A percentile compares a stretch with the other conserved stretches of the same genome.
Evolutionary conservation across 2,888 invertebrate species (phyloP).

Genomic region (Eupithecia pulchellata): DNA sequence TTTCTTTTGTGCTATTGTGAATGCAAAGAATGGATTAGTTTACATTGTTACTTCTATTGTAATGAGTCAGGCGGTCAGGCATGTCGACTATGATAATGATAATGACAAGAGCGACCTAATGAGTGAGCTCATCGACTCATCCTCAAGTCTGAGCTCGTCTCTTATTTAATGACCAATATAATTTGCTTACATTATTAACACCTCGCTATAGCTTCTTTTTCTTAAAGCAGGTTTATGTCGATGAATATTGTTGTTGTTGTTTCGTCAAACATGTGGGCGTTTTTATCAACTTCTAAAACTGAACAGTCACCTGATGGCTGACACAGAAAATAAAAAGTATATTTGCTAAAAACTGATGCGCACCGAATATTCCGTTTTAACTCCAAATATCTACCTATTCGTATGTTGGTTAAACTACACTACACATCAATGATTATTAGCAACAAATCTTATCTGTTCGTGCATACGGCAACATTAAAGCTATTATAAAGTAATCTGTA

Average conservation of each 20-base stretch:
- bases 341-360: slow-evolving; percentile 53
- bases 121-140: slow-evolving; percentile 70
- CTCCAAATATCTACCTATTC: slow-evolving; percentile 43
- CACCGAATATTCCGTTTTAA: slow-evolving; percentile 43
- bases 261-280: slow-evolving; percentile 55
- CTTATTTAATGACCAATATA: slow-evolving; percentile 50
- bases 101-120: slow-evolving; percentile 63
- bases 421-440: slow-evolving; percentile 9
- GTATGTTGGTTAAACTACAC: slow-evolving; percentile 8
- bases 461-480: not conserved
- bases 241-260: slow-evolving; percentile 49
- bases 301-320: slow-evolving; percentile 44
- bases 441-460: not conserved
- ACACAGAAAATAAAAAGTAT: slow-evolving; percentile 27
- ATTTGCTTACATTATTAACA: slow-evolving; percentile 46
- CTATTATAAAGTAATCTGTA: slow-evolving; percentile 3
- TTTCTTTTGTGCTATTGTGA: slow-evolving; percentile 15
- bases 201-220: slow-evolving; percentile 45
- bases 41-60: slow-evolving; percentile 37
- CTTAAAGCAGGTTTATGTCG: not conserved
- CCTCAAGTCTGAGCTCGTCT: slow-evolving; percentile 46
- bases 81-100: slow-evolving; percentile 60
- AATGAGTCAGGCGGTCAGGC: slow-evolving; percentile 58
- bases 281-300: slow-evolving; percentile 52
- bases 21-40: slow-evolving; percentile 44